Evolutionary conservation across 2,797 vertebrate species (phyloP), one percentile per base, ranked within the genome.

Genomic region (Acanthiza pusilla): DNA sequence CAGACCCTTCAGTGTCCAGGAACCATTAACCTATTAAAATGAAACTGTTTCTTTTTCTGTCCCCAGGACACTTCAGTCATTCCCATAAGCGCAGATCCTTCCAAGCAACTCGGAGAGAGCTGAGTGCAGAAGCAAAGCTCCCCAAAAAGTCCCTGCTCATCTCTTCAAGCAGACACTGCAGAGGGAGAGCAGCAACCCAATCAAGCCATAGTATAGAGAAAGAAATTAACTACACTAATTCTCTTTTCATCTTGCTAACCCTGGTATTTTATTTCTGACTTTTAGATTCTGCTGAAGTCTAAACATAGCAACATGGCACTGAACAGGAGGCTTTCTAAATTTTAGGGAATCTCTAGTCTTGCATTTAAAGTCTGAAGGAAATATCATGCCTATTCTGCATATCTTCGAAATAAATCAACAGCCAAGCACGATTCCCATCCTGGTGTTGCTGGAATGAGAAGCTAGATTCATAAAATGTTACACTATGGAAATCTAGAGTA

Each of bases 1-100:
- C 4, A 12, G 70, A 34, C 63, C 76, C 79, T 88, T 84, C 73
- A 67, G 87, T 48, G 72, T 96, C 94, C 95, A 92, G 91, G 51
- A 96, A 63, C 34, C 87, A 91, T 92, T 91, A 94, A 81, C 76
- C 76, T 95, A 79, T 89, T 93, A 79, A 88, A 97, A 91, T 47
- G 20, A 91, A 72, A 55, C n/a, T 42, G 9, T 62, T 96, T 80
- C 85, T 93, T 92, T 94, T 94, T 89, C 93, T 95, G 92, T 94
- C 87, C 79, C 50, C 40, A 43, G 85, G 82, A 93, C 57, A 63
- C 71, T 95, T 81, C 62, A 81, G 62, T 57, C 89, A 70, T 84
- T 95, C 76, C 88, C 47, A 30, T 32, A 83, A 88, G 27, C 0
- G 0, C 47, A 54, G 73, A 88, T 76, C 40, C 76, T 89, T 95